Evolutionary conservation across 2,888 invertebrate species (phyloP), one percentile per base, ranked within the genome.

Genomic region (Cephus spinipes): DNA sequence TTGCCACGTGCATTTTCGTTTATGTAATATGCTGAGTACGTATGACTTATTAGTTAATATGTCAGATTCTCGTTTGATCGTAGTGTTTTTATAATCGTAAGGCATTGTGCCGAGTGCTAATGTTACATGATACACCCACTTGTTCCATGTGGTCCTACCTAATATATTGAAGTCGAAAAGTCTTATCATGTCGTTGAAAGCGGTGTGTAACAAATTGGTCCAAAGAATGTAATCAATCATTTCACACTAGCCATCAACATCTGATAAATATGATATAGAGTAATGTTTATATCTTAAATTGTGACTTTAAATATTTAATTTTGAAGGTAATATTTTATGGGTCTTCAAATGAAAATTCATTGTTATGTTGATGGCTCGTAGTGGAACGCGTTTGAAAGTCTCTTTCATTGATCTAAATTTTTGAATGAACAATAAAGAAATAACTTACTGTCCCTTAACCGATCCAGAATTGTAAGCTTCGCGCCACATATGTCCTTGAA

Each of bases 401-500:
- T 4, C 15, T 71, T n/a, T 71, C 15, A 71, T n/a, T 71, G 3
- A 71, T 15, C 30, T 11, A 9, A 9, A 23, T 71, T 23, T 6
- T 30, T 30, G n/a, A 71, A 15, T 31, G 33, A 31, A 35, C 31
- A 76, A 75, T 75, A 78, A 73, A 79, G 73, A n/a, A 74, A 79
- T 32, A 80, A 96, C 98, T 95, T 92, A 98, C 98, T 98, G 98
- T 90, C 97, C 97, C 90, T 96, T 96, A 4, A 98, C 92, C 68
- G 94, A 93, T 68, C 96, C 97, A 77, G 93, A 93, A 84, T 95
- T 94, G 89, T 97, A 98, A 4, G 97, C 98, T 84, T 95, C 94
- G 87, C 95, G 94, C 96, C 97, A 98, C 86, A 99, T 95, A 81
- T 97, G 94, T 0, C 98, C 98, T 91, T 98, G 98, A n/a, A 99